Base-by-base conservation (phyloP, 2,113 vertebrate genomes). In the Halcyon malimbica region DNA sequence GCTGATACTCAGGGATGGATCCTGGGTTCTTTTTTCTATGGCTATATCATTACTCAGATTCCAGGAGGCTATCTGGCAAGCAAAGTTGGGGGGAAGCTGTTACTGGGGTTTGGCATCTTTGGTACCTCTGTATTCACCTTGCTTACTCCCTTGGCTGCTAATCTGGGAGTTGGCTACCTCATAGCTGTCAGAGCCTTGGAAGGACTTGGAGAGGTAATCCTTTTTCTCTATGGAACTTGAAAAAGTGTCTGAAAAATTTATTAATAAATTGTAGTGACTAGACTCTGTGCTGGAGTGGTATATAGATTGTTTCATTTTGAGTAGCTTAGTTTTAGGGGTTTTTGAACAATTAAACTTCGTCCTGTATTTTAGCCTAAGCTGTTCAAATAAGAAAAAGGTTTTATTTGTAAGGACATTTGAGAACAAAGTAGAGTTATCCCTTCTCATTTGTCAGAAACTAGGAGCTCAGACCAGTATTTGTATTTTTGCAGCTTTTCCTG, bases 21-120 rank as follows among this genome's bases (percentile, higher is more conserved):
- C 96, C 98, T 99, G 57, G 98, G 99, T 77, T 99, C 99, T 46
- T 99, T 99, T 97, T 99, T 99, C 97, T 99, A 99, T 44, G 99
- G 99, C 76, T 99, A 99, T 97, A 99, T 99, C 87, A 48, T 99
- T 93, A 99, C 99, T 16, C 99, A 99, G 97, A 98, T 99, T 91
- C 99, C 99, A 39, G 99, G 99, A 46, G 99, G 99, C 50, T 99
- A 99, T 95, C 83, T 99, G 90, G 99, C 99, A 44, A 98, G 99
- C 78, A 99, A 97, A 97, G 97, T 97, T 4, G 99, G 99, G 42
- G 98, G 99, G 21, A 99, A 99, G 91, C 97, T 98, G 96, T 97
- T 99, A 54, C 82, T 99, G 90, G 99, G 99, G 5, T 97, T 99
- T 59, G 99, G 99, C 29, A 93, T 99, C 87, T 97, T 99, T 69